Evolutionary conservation across 2,797 vertebrate genomes (phyloP).

Genomic region (Cryptoprocta ferox): DNA sequence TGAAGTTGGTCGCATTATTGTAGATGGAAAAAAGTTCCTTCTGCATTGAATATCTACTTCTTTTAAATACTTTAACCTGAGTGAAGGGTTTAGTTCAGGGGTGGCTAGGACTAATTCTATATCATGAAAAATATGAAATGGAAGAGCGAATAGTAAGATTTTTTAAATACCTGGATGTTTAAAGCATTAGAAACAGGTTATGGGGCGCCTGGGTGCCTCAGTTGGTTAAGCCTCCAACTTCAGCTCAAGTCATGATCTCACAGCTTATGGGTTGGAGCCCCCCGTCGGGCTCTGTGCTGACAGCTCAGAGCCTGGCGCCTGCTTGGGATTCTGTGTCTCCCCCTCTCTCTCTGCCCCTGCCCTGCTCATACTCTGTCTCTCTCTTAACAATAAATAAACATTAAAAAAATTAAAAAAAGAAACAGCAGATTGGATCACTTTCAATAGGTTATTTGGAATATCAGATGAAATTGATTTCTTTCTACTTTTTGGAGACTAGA

Average conservation of each 20-base stretch:
- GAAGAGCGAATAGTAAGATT: constrained; percentile 5
- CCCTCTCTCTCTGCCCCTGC: too few species aligned
- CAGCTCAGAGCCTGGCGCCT: too few species aligned
- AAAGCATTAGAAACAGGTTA: not conserved
- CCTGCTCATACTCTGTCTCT: too few species aligned
- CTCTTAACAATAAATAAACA: too few species aligned
- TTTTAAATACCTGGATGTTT: not conserved
- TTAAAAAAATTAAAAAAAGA: too few species aligned
- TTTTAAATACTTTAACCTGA: not conserved
- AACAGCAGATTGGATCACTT: not conserved
- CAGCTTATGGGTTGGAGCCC: too few species aligned
- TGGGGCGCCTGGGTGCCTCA: too few species aligned
- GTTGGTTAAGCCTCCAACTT: too few species aligned
- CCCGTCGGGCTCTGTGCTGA: too few species aligned
- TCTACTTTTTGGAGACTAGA: not conserved
- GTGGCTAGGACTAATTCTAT: not conserved
- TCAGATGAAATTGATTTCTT: not conserved
- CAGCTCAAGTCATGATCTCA: too few species aligned
- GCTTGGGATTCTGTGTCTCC: too few species aligned
- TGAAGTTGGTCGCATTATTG: not conserved
- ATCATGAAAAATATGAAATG: constrained; percentile 27
- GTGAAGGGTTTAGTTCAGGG: constrained; percentile 32
- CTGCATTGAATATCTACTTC: not conserved
- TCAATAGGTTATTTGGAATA: not conserved
- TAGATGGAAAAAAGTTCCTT: not conserved